phyloP scores from a whole-genome alignment of 2,797 vertebrate genomes.

The Labroides dimidiatus region DNA sequence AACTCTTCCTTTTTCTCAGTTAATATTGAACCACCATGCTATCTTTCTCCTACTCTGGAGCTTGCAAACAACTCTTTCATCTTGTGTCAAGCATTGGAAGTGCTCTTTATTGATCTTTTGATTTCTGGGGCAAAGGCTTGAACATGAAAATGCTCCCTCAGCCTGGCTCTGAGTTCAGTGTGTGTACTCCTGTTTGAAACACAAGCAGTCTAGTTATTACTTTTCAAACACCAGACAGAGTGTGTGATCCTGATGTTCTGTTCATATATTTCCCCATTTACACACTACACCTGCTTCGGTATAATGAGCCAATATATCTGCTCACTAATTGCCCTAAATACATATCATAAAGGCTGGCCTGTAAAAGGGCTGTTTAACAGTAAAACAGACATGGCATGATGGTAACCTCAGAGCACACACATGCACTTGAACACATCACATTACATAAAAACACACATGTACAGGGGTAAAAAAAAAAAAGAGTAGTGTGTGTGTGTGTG shows the following conservation, averaged over 20 bases:
- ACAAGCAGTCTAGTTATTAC: conserved; percentile 44
- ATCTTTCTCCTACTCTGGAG: conserved; percentile 28
- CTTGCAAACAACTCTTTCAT: conserved; percentile 34
- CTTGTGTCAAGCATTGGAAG: conserved; percentile 29
- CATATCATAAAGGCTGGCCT: conserved; percentile 85
- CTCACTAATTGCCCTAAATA: conserved; percentile 87
- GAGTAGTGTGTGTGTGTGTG: too few species aligned
- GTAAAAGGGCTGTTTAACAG: conserved; percentile 75
- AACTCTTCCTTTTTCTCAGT: conserved; percentile 23
- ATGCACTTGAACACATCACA: conserved; percentile 32
- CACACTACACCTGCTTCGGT: conserved; percentile 84
- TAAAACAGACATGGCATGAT: conserved; percentile 78
- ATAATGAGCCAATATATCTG: conserved; percentile 89
- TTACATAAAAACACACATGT: conserved; percentile 39
- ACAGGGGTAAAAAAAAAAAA: conserved; percentile 22
- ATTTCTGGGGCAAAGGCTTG: conserved; percentile 27
- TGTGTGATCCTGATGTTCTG: conserved; percentile 68
- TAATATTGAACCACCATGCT: conserved; percentile 35
- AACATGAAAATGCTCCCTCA: conserved; percentile 31
- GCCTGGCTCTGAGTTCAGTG: conserved; percentile 27
- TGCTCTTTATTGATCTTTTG: conserved; percentile 7
- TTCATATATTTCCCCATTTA: conserved; percentile 79
- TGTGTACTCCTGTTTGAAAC: conserved; percentile 47
- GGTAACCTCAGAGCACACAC: conserved; percentile 40
- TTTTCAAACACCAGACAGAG: conserved; percentile 62